phyloP scores from a whole-genome alignment of 2,888 invertebrate species.

The Lycaena phlaeas region DNA sequence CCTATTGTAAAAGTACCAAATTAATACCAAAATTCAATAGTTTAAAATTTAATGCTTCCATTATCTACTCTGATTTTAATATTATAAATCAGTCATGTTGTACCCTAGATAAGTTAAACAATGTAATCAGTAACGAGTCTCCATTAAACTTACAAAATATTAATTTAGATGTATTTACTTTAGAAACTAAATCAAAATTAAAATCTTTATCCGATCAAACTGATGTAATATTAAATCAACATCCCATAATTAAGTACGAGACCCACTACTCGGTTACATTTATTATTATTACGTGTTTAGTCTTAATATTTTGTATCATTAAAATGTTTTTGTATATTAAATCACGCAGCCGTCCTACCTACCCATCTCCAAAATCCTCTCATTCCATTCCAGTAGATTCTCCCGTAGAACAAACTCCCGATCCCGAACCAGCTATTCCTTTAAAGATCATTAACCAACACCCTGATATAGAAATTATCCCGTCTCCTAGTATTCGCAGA shows the following conservation, averaged over 20 bases:
- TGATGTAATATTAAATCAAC: background rate
- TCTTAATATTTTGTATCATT: background rate
- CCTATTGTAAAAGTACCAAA: conserved; percentile 1
- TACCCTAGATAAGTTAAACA: background rate
- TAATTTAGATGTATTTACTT: background rate
- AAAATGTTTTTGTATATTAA: background rate
- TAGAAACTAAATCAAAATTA: background rate
- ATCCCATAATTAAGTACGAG: background rate
- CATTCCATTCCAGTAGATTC: no score
- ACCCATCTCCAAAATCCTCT: no score
- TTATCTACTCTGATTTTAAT: background rate
- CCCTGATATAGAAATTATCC: no score
- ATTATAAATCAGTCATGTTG: background rate
- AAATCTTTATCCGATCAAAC: background rate
- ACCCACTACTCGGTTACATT: background rate
- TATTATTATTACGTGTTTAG: background rate
- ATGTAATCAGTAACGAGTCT: no score
- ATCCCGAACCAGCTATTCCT: no score
- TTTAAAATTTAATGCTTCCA: background rate
- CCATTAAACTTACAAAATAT: background rate
- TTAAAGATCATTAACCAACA: no score
- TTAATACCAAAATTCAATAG: background rate
- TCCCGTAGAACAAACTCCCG: no score
- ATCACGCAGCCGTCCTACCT: background rate
- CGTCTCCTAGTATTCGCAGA: no score